A percentile compares a stretch with the other conserved stretches of the same genome.
Conservation (phyloP, 2,888 invertebrate species). For the Tetanocera ferruginea region DNA sequence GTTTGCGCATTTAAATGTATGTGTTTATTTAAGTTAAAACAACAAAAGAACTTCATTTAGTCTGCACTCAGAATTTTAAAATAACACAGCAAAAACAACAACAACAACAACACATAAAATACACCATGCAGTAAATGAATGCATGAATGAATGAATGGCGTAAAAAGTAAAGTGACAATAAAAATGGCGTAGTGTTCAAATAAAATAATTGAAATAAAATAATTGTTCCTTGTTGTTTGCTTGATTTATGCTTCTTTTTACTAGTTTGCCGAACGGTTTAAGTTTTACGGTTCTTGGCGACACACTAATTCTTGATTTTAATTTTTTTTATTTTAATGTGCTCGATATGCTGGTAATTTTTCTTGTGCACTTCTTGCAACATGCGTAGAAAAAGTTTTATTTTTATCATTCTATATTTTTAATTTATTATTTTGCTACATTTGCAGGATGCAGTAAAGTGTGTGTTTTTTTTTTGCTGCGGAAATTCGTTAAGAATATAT, state of each 20-base stretch:
- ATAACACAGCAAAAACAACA: neutral
- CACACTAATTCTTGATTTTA: neutral
- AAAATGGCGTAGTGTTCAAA: conserved; percentile 7
- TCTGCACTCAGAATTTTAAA: neutral
- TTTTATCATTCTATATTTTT: neutral
- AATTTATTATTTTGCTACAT: conserved; percentile 43
- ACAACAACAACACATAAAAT: neutral
- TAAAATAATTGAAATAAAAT: conserved; percentile 37
- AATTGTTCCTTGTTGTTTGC: conserved; percentile 9
- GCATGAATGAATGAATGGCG: too few species aligned
- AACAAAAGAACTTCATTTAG: neutral
- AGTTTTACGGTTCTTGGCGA: neutral
- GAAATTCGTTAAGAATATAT: too few species aligned
- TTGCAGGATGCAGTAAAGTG: conserved; percentile 38
- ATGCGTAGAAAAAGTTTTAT: conserved; percentile 36
- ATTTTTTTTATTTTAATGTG: neutral
- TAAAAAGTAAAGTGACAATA: neutral
- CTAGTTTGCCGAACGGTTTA: neutral
- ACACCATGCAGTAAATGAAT: neutral
- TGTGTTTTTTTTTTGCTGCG: neutral
- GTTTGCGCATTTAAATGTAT: neutral
- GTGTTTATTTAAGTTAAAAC: neutral
- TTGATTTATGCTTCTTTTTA: conserved; percentile 21
- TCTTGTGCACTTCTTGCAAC: conserved; percentile 17
- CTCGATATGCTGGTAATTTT: conserved; percentile 29